Evolutionary conservation across 2,888 invertebrate species (phyloP).

Genomic region (Apoderus coryli): DNA sequence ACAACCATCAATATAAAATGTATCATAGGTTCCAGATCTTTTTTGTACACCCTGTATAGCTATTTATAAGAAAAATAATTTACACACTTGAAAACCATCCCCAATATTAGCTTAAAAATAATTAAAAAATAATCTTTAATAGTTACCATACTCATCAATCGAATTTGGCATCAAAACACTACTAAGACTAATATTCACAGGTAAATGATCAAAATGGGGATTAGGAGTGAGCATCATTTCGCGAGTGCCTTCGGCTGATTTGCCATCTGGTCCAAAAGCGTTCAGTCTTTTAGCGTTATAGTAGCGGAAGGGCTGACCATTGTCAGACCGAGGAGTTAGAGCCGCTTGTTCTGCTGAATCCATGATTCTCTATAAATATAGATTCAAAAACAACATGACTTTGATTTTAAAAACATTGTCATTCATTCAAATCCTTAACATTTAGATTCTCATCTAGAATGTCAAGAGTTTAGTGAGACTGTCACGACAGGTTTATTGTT

Average conservation of each 20-base stretch:
- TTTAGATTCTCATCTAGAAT: no score
- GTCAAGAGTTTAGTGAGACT: no score
- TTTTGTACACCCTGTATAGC: no score
- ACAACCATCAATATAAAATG: no score
- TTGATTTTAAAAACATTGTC: no score
- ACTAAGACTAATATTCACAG: constrained; percentile 71
- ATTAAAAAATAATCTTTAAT: neutral
- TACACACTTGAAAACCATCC: no score
- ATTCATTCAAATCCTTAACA: no score
- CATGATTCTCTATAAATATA: constrained; percentile 61
- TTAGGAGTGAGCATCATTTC: constrained; percentile 60
- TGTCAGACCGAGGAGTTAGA: constrained; percentile 43
- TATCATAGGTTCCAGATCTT: no score
- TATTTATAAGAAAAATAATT: no score
- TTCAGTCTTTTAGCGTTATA: constrained; percentile 72
- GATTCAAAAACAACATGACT: no score
- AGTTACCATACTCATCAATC: constrained; percentile 52
- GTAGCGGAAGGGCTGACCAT: constrained; percentile 41
- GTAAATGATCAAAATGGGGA: constrained; percentile 74
- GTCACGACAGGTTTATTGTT: no score
- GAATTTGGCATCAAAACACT: constrained; percentile 79
- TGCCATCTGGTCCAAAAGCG: constrained; percentile 61
- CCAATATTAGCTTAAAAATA: neutral
- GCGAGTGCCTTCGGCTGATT: constrained; percentile 51
- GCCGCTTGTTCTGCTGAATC: constrained; percentile 84